Evolutionary conservation across 2,113 vertebrate species (phyloP).

Genomic region (Erythrolamprus reginae): DNA sequence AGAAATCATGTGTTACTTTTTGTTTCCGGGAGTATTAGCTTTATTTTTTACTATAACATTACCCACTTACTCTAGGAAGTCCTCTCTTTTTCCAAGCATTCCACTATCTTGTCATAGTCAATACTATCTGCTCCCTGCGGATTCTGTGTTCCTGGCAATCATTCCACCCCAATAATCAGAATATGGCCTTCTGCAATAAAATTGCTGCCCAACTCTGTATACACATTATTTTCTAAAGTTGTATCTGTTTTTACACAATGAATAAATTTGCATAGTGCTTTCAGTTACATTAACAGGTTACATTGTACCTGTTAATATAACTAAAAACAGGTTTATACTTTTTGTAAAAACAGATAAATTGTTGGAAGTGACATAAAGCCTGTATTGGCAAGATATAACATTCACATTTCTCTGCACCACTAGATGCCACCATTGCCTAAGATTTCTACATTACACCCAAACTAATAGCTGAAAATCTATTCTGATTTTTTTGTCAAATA

Average conservation of each 20-base stretch:
- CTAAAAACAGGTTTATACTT: background rate
- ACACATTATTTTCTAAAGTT: background rate
- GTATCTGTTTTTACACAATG: background rate
- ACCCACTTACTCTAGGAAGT: background rate
- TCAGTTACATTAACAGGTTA: too few species aligned
- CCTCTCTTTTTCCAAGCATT: background rate
- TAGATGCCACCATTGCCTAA: too few species aligned
- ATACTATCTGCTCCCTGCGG: background rate
- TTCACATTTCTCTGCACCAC: background rate
- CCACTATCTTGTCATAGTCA: background rate
- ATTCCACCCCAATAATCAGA: background rate
- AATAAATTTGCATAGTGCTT: too few species aligned
- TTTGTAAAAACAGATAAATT: background rate
- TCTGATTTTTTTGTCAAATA: too few species aligned
- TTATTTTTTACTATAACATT: too few species aligned
- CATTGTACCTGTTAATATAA: background rate
- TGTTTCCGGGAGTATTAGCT: accelerated
- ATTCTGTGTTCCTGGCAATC: background rate
- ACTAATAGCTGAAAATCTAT: too few species aligned
- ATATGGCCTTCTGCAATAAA: background rate
- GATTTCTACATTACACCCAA: too few species aligned
- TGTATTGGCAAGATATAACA: background rate
- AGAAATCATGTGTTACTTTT: too few species aligned
- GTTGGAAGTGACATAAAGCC: background rate
- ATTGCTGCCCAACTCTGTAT: background rate